Base-by-base conservation (phyloP, 2,888 invertebrate species). In the Monoplex corrugatus region DNA sequence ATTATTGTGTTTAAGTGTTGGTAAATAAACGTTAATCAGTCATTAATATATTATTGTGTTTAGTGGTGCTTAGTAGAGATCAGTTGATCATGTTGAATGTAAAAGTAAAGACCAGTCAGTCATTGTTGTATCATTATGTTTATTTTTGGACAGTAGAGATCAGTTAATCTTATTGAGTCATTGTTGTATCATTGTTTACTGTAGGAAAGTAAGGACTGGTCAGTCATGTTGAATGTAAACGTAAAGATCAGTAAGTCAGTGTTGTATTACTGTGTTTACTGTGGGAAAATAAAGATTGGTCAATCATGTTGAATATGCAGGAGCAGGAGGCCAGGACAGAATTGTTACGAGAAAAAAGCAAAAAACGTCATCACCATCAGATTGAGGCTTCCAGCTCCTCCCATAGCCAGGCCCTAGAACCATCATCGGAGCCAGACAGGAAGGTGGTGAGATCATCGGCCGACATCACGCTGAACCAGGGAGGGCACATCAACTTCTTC, bases 271-370 rank as follows among this genome's bases (percentile, higher is more conserved):
- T 68, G 19, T n/a, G 19, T 28, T 68, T 68, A 28, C n/a, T 68
- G 23, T 68, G 23, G 23, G 8, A 16, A 8, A 13, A 16, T 50
- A 16, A 50, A 13, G 50, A 50, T 50, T 8, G 8, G 50, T 13
- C 50, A 50, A 50, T 16, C 10, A 8, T 50, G 50, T 50, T 8
- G 16, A 13, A 16, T 13, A 85, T 87, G 5, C 86, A 98, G 97
- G 98, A 98, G 96, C 97, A 98, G 93, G 99, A 99, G 97, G 97
- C 98, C 1, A 97, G 98, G 92, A 97, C 98, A 28, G 97, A 97
- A 92, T 96, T 97, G 75, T 96, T 99, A 32, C 97, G 98, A 93
- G 95, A 97, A 84, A 97, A 97, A 96, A 97, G 90, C 91, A 68
- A 38, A 38, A 38, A 89, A 82, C 80, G 86, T 43, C 80, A 40